These are phyloP conservation scores for Nymphalis c-album DNA, from an alignment of 2,888 invertebrate species.

Conservation along the genomic window DNA sequence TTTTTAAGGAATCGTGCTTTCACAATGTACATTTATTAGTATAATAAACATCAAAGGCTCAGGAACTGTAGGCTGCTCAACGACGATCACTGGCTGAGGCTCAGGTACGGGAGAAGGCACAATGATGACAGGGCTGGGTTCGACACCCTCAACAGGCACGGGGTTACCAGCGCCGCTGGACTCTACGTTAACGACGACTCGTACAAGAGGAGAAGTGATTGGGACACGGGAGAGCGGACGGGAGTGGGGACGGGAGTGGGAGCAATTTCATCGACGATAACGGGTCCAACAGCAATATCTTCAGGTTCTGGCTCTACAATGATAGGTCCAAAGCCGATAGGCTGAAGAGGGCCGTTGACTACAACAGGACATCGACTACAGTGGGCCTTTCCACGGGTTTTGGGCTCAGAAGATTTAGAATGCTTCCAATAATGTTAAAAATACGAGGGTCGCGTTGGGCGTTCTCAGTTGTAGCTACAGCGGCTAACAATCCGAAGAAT, in stretches of 20 bases:
- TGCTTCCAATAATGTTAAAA: constrained; percentile 29
- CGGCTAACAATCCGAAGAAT: constrained; percentile 16
- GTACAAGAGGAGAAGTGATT: constrained; percentile 40
- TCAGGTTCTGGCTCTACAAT: background rate
- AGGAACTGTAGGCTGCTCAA: constrained; percentile 20
- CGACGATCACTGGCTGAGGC: constrained; percentile 31
- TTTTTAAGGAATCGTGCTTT: too few species aligned
- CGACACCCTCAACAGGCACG: background rate
- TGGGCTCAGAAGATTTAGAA: constrained; percentile 36
- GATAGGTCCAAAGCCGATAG: background rate
- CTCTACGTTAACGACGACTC: constrained; percentile 44
- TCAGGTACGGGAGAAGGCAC: constrained; percentile 25
- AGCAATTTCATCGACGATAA: background rate
- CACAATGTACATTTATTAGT: too few species aligned
- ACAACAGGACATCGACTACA: background rate
- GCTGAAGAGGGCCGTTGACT: background rate
- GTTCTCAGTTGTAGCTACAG: constrained; percentile 28
- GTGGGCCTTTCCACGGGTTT: background rate
- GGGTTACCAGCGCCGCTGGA: constrained; percentile 10
- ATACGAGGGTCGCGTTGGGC: constrained; percentile 30
- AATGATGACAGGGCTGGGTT: background rate
- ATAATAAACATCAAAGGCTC: constrained; percentile 33
- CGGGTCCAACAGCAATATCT: background rate
- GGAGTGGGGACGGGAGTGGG: background rate
- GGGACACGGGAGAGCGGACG: constrained; percentile 25